A percentile compares a stretch with the other conserved stretches of the same genome.
Evolutionary conservation across 2,113 vertebrate genomes (phyloP).

Genomic region (Poeciliopsis turrubarensis): DNA sequence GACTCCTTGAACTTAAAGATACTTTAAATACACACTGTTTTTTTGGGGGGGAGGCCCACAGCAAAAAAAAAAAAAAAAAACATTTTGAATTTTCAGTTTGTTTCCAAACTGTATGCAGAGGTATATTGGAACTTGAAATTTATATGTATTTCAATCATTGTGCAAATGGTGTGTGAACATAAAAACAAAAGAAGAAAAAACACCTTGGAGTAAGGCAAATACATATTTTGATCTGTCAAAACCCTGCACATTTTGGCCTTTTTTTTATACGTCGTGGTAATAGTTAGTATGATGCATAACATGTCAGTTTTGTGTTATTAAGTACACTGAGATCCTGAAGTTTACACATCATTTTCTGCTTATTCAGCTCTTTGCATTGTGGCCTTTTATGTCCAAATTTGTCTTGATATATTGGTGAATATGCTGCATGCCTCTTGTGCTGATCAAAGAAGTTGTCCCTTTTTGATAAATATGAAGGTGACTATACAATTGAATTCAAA

Average conservation of each 20-base stretch:
- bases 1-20: constrained; percentile 80
- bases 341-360: constrained; percentile 84
- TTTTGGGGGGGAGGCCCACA: background rate
- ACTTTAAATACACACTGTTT: constrained; percentile 71
- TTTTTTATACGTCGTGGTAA: constrained; percentile 79
- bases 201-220: constrained; percentile 68
- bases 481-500: constrained; percentile 14
- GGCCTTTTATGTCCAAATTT: constrained; percentile 92
- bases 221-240: constrained; percentile 68
- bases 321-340: constrained; percentile 78
- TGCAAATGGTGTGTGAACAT: constrained; percentile 22
- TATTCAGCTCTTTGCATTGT: constrained; percentile 95
- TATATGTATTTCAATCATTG: constrained; percentile 2
- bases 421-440: constrained; percentile 77
- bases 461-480: constrained; percentile 23
- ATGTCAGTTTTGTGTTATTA: constrained; percentile 87
- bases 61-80: background rate
- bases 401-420: constrained; percentile 87
- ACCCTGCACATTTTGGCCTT: constrained; percentile 68
- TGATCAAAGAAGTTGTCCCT: constrained; percentile 47
- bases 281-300: constrained; percentile 91
- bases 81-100: constrained; percentile 29
- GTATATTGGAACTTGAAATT: background rate
- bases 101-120: background rate
- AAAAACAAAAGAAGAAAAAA: constrained; percentile 58